Base-by-base conservation (phyloP, 2,888 invertebrate genomes). In the Epistrophe grossulariae region DNA sequence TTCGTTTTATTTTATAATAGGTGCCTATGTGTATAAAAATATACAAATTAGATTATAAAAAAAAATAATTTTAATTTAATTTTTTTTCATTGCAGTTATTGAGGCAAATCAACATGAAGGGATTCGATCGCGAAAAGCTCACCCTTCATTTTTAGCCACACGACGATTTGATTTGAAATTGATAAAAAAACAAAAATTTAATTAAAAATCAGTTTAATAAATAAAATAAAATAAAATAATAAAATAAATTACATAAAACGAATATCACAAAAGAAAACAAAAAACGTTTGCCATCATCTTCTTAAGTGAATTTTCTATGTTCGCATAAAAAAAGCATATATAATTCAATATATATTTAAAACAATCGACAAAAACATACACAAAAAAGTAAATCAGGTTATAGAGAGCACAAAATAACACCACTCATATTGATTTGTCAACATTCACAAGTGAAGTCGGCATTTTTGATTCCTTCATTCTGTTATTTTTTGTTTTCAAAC, bases 51-150 rank as follows among this genome's bases (percentile, higher is more conserved):
- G 24, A 24, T 31, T 35, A 35, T 35, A 35, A 35, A 35, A 35
- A 35, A 35, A 31, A 31, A 31, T 31, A 31, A 31, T 31, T 35
- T 9, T 35, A 35, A 8, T 35, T 35, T 7, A 28, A 28, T 35
- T 35, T 78, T 40, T 15, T 70, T 52, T 81, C 28, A 50, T 88
- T 88, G n/a, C 79, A 88, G 89, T 88, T 87, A 88, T 89, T 85
- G 73, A 88, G 79, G 87, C 87, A 84, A 83, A 35, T 88, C 88
- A 89, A 71, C 85, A 89, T 89, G 89, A 89, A 88, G 89, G 88
- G 85, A 79, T 81, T 73, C 55, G 87, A 89, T 80, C 79, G 88
- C 66, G 88, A 83, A 83, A 79, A 87, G 87, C 79, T 83, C 74
- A 74, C 83, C 87, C 87, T 83, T 87, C 82, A 83, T 87, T 85